phyloP scores from a whole-genome alignment of 92 coral and sea anemone genomes.

The Umimayanthus kanabou region DNA sequence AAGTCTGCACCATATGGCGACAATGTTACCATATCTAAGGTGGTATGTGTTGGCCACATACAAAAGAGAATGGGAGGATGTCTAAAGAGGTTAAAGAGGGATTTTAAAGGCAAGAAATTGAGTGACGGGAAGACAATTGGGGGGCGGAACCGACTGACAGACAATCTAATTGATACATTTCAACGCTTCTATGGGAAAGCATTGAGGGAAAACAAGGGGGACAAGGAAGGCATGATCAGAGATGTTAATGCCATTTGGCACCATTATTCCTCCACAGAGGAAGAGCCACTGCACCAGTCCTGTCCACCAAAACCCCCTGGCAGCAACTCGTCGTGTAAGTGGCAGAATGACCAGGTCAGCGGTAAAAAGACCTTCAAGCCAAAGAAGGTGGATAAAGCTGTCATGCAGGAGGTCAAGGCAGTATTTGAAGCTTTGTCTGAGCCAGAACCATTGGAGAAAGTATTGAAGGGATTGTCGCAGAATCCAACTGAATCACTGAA shows the following conservation, averaged over 20 bases:
- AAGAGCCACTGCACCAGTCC: conserved; percentile 19
- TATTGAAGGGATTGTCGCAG: too few species aligned
- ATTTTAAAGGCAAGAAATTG: conserved; percentile 47
- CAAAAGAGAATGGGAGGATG: conserved; percentile 55
- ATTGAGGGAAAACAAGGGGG: conserved; percentile 37
- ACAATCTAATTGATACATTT: conserved; percentile 51
- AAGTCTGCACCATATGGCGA: conserved; percentile 51
- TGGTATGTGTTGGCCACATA: conserved; percentile 57
- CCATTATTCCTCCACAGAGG: conserved; percentile 44
- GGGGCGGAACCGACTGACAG: conserved; percentile 54
- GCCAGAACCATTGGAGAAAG: too few species aligned
- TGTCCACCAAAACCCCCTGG: conserved; percentile 34
- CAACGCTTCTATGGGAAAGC: conserved; percentile 54
- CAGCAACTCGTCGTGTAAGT: conserved; percentile 41
- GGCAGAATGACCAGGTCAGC: conserved; percentile 58
- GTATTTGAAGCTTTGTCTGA: too few species aligned
- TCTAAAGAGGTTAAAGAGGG: conserved; percentile 44
- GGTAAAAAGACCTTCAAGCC: conserved; percentile 36
- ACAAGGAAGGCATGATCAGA: conserved; percentile 38
- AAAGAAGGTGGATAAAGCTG: conserved; percentile 1
- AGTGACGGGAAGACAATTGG: conserved; percentile 56
- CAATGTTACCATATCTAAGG: conserved; percentile 31
- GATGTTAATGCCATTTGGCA: conserved; percentile 53
- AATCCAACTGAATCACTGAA: too few species aligned
- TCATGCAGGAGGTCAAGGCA: too few species aligned